Percentiles rank a stretch among this genome's conserved stretches.
These are phyloP conservation scores for Martes martes DNA, from an alignment of 2,113 vertebrate genomes.

Conservation along the genomic window DNA sequence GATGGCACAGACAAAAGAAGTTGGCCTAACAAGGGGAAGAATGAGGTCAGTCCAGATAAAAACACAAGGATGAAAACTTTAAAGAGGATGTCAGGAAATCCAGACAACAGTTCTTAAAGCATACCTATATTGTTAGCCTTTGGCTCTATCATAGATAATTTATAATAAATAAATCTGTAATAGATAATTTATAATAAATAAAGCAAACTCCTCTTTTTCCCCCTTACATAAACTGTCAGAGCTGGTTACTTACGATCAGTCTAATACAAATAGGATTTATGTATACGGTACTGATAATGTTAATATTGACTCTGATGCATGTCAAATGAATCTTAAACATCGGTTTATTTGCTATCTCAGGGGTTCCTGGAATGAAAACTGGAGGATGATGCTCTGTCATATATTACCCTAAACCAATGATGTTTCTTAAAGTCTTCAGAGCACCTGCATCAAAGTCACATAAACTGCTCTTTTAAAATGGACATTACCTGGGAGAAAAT, in stretches of 20 bases:
- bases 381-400: background rate
- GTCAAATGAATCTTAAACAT: background rate
- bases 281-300: background rate
- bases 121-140: background rate
- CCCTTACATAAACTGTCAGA: background rate
- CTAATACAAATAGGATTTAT: background rate
- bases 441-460: background rate
- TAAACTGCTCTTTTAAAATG: background rate
- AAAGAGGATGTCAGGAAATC: background rate
- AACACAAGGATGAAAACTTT: background rate
- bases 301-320: background rate
- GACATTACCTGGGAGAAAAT: background rate
- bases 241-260: background rate
- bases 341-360: background rate
- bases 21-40: background rate
- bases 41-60: background rate
- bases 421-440: background rate
- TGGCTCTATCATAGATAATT: background rate
- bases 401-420: background rate
- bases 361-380: background rate
- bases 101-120: background rate
- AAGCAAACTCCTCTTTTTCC: background rate
- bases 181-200: background rate
- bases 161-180: background rate
- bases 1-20: background rate